Conservation (phyloP, 2,797 vertebrate genomes). For the Threskiornis aethiopicus region DNA sequence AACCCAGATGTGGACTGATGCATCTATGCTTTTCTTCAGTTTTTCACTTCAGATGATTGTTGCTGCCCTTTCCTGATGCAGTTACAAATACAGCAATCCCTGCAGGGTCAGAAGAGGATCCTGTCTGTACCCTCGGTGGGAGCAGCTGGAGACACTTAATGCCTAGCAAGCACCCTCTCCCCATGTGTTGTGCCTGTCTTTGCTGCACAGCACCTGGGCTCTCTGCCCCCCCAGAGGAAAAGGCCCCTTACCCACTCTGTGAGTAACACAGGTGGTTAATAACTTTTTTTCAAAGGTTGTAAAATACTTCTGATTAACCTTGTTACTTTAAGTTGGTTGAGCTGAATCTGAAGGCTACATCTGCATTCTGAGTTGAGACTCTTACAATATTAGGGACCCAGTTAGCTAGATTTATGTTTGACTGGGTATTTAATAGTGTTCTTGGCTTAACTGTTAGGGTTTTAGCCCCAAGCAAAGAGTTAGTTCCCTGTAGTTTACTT, state of each 20-base stretch:
- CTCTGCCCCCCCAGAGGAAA: background rate
- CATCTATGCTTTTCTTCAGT: background rate
- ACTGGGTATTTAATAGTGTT: background rate
- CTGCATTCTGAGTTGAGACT: background rate
- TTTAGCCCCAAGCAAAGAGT: background rate
- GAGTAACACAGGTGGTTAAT: background rate
- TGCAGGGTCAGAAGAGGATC: background rate
- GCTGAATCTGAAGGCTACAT: background rate
- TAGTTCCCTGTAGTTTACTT: background rate
- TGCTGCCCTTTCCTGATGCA: background rate
- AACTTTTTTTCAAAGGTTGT: background rate
- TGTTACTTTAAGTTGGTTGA: background rate
- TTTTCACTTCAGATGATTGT: background rate
- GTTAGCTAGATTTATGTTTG: background rate
- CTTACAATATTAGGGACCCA: background rate
- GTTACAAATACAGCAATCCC: background rate
- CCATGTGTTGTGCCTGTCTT: rapidly evolving
- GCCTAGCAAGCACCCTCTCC: background rate
- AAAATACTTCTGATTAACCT: background rate
- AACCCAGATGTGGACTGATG: background rate
- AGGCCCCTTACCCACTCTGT: background rate
- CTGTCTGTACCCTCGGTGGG: background rate
- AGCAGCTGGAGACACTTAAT: background rate
- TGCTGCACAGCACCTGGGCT: background rate
- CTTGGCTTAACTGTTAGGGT: background rate